Evolutionary conservation across 2,888 invertebrate genomes (phyloP), one percentile per base, ranked within the genome.

Genomic region (Charanyca ferruginea): DNA sequence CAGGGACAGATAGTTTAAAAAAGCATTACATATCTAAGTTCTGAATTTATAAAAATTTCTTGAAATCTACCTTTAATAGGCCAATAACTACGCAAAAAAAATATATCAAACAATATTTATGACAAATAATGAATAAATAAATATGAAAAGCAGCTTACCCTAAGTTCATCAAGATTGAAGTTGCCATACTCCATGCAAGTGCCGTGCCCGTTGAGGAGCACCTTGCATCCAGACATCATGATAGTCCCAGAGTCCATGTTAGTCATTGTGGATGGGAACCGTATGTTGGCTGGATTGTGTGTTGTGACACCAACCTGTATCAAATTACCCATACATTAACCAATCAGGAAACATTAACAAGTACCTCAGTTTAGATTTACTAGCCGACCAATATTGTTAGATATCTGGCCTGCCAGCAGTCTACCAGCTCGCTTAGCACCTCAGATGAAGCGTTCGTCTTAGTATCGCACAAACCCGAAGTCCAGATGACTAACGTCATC

Each of bases 171-270:
- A 77, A 99, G 96, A 93, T 99, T 99, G 86, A 98, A 98, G 85
- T 93, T 93, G 74, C 99, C 99, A 89, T 99, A 99, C 90, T 99
- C 99, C 71, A 98, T 96, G 75, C 98, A 97, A 1, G 98, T 98
- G 6, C 99, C 99, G 90, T 99, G 99, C 0, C 99, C 99, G 90
- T 99, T 99, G 3, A 98, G 98, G n/a, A 99, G 96, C 81, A 99
- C 98, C 63, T 99, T 99, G 94, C 98, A 98, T 0, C 99, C 99
- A 20, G 99, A 99, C 99, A 99, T 99, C 98, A 98, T 98, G 38
- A 98, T 98, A 1, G 98, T 98, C 9, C 99, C 97, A 25, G 97
- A 97, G 65, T 98, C 97, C 98, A 99, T 98, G 90, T 99, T 99
- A 0, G 99, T 99, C 99, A 99, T 99, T 2, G 99, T 99, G 0